phyloP scores from a whole-genome alignment of 2,113 vertebrate species.

The Rhodinocichla rosea region DNA sequence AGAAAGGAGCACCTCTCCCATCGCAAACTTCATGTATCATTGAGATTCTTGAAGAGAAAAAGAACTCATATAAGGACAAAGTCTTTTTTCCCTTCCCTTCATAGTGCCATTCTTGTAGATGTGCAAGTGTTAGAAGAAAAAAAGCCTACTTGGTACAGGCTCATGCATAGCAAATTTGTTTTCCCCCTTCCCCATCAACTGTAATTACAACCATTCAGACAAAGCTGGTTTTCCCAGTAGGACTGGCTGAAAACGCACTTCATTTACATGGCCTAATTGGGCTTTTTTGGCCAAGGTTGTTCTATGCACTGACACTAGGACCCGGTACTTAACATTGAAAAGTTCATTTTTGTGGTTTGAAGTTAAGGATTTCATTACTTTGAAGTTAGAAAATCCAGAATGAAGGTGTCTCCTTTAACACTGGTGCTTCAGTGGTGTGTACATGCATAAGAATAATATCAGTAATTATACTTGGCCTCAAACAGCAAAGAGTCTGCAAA shows the following conservation, averaged over 20 bases:
- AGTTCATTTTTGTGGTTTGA: conserved; percentile 40
- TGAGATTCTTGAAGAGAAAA: background rate
- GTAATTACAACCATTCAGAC: conserved; percentile 60
- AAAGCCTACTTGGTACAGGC: conserved; percentile 46
- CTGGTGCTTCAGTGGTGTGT: background rate
- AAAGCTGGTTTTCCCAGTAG: conserved; percentile 68
- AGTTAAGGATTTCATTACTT: conserved; percentile 53
- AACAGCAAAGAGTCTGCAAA: conserved; percentile 18
- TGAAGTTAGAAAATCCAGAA: conserved; percentile 43
- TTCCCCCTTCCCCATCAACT: conserved; percentile 52
- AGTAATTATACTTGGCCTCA: background rate
- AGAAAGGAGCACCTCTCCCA: background rate
- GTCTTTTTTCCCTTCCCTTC: background rate
- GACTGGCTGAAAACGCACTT: conserved; percentile 40
- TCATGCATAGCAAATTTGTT: conserved; percentile 55
- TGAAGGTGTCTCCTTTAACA: conserved; percentile 29
- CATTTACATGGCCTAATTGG: conserved; percentile 67
- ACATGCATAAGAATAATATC: conserved; percentile 24
- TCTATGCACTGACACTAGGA: conserved; percentile 31
- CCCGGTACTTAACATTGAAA: conserved; percentile 48
- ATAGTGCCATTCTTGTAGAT: background rate
- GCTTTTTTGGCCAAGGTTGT: conserved; percentile 55
- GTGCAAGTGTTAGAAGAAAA: background rate
- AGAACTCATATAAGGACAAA: background rate
- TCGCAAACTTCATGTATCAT: background rate